Conservation (phyloP, 2,113 vertebrate species). For the Brachyhypopomus occidentalis region DNA sequence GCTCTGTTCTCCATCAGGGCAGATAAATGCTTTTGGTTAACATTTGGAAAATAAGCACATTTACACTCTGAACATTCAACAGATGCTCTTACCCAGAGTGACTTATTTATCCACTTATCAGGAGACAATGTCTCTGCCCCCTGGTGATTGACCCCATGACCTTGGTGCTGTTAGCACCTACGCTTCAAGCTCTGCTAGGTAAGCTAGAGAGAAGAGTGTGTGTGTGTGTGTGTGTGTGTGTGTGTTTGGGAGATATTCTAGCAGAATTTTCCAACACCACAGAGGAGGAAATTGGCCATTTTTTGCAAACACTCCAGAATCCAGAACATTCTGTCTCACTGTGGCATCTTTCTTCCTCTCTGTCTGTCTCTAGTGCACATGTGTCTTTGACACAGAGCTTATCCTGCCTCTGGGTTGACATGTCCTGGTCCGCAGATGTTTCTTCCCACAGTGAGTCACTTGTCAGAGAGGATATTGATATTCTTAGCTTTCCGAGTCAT, state of each 20-base stretch:
- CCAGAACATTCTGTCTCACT: slow-evolving; percentile 8
- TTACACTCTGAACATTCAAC: slow-evolving; percentile 38
- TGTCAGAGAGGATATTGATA: slow-evolving; percentile 65
- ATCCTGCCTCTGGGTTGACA: background rate
- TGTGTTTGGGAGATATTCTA: background rate
- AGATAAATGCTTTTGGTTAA: slow-evolving; percentile 57
- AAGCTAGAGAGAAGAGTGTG: no score
- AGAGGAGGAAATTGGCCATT: background rate
- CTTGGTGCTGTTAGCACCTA: no score
- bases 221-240: background rate
- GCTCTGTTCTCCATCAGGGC: slow-evolving; percentile 52
- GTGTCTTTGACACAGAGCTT: background rate
- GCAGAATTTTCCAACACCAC: background rate
- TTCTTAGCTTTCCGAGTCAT: slow-evolving; percentile 58
- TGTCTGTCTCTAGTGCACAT: no score
- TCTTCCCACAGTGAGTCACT: slow-evolving; percentile 60
- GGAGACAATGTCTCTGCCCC: no score
- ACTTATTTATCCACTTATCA: no score
- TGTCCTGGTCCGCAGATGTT: slow-evolving; percentile 63
- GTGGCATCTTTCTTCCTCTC: background rate
- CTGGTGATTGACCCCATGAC: no score
- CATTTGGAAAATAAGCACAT: slow-evolving; percentile 58
- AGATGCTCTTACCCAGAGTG: no score
- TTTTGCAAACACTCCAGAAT: background rate
- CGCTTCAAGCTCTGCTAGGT: no score